These are phyloP conservation scores for Epicampocera succincta DNA, from an alignment of 2,888 invertebrate species.

Conservation along the genomic window DNA sequence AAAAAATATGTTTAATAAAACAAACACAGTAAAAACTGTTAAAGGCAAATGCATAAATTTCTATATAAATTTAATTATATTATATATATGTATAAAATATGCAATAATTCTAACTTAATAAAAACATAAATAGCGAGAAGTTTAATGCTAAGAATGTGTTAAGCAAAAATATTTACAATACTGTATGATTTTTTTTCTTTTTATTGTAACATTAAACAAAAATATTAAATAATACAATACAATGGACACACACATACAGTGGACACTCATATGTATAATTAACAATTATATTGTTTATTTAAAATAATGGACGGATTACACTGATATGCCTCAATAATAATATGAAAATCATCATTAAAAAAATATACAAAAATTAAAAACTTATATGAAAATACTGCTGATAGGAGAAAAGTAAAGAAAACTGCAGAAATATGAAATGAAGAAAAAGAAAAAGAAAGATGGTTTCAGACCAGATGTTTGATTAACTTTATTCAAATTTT, in stretches of 20 bases:
- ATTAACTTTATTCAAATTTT: no score
- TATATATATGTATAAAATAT: no score
- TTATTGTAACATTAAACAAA: slow-evolving; percentile 46
- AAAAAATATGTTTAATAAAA: slow-evolving; percentile 30
- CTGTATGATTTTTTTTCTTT: background rate
- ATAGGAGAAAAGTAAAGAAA: no score
- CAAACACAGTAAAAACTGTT: background rate
- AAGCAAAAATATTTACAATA: slow-evolving; percentile 1
- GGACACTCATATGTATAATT: slow-evolving; percentile 48
- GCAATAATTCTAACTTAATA: no score
- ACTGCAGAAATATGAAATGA: no score
- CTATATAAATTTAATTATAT: slow-evolving; percentile 8
- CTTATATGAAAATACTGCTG: background rate
- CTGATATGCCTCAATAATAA: slow-evolving; percentile 74
- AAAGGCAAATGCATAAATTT: slow-evolving; percentile 2
- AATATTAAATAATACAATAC: slow-evolving; percentile 30
- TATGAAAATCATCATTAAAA: slow-evolving; percentile 42
- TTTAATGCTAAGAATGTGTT: background rate
- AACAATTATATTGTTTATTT: slow-evolving; percentile 72
- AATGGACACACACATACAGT: slow-evolving; percentile 24
- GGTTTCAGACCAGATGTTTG: no score
- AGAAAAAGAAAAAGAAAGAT: no score
- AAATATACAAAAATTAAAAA: slow-evolving; percentile 49
- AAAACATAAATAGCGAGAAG: slow-evolving; percentile 1
- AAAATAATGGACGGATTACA: slow-evolving; percentile 79